phyloP scores from a whole-genome alignment of 2,888 invertebrate genomes.

The Slavum lentiscoides region DNA sequence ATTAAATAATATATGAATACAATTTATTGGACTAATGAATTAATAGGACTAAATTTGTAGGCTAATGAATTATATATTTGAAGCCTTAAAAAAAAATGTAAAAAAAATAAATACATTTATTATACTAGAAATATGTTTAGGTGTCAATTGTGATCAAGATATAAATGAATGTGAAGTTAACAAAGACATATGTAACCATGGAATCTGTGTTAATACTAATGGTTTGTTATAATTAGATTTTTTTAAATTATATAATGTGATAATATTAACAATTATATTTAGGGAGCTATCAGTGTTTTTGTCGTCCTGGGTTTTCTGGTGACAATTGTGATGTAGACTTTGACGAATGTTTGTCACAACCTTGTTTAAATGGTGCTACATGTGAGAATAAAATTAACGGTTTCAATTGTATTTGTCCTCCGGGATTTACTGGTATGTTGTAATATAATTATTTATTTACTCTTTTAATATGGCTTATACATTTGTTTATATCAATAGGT shows the following conservation, averaged over 20 bases:
- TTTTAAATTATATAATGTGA: background rate
- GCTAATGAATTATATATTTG: too few relatives aligned
- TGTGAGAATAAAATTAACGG: slow-evolving; percentile 83
- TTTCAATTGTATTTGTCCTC: slow-evolving; percentile 79
- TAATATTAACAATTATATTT: slow-evolving; percentile 32
- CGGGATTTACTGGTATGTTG: slow-evolving; percentile 72
- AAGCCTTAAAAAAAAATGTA: too few relatives aligned
- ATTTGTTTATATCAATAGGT: slow-evolving; percentile 60
- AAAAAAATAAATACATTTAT: too few relatives aligned
- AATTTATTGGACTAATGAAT: background rate
- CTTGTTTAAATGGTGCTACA: slow-evolving; percentile 80
- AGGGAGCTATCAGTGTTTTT: slow-evolving; percentile 78
- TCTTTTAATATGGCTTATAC: background rate
- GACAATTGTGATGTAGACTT: slow-evolving; percentile 82
- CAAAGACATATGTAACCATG: slow-evolving; percentile 73
- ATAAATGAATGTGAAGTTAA: slow-evolving; percentile 73
- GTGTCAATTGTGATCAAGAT: slow-evolving; percentile 66
- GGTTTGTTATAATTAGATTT: slow-evolving; percentile 61
- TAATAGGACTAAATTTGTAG: too few relatives aligned
- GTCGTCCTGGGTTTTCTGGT: slow-evolving; percentile 85
- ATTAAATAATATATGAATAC: background rate
- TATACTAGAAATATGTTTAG: slow-evolving; percentile 58
- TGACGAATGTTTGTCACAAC: slow-evolving; percentile 83
- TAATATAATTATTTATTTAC: background rate
- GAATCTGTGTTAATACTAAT: slow-evolving; percentile 77